A percentile compares a stretch with the other conserved stretches of the same genome.
These are phyloP conservation scores for Nannobrachium achirus DNA, from an alignment of 2,113 vertebrate genomes.

Conservation along the genomic window DNA sequence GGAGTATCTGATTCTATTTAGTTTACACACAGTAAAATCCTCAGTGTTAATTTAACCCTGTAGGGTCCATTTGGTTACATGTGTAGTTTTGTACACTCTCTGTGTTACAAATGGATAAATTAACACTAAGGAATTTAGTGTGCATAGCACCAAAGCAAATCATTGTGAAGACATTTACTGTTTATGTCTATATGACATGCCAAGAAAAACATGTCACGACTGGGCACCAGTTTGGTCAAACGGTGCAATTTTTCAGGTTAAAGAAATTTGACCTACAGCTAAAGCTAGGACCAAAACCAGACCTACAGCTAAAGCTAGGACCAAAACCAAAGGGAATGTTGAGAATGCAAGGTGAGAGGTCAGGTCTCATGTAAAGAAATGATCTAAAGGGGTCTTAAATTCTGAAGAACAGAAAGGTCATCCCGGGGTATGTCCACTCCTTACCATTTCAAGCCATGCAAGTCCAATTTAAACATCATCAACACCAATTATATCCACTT, in stretches of 20 bases:
- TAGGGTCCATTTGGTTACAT: too few species aligned
- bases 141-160: not conserved
- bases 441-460: constrained; percentile 10
- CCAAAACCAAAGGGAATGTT: constrained; percentile 41
- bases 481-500: constrained; percentile 6
- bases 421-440: constrained; percentile 16
- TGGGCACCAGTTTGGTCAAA: not conserved
- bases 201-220: not conserved
- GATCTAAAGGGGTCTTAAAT: constrained; percentile 27
- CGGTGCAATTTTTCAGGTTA: constrained; percentile 18
- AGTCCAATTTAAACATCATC: constrained; percentile 18
- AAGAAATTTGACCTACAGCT: constrained; percentile 2
- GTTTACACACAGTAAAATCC: too few species aligned
- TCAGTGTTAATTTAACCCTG: too few species aligned
- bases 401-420: not conserved
- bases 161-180: not conserved
- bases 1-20: constrained; percentile 28
- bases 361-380: constrained; percentile 20
- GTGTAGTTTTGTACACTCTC: too few species aligned
- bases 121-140: too few species aligned
- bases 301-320: not conserved
- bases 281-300: too few species aligned
- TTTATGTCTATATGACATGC: not conserved
- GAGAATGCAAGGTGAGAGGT: constrained; percentile 15
- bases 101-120: not conserved